Evolutionary conservation across 2,797 vertebrate species (phyloP), one percentile per base, ranked within the genome.

Genomic region (Siniperca undulata): DNA sequence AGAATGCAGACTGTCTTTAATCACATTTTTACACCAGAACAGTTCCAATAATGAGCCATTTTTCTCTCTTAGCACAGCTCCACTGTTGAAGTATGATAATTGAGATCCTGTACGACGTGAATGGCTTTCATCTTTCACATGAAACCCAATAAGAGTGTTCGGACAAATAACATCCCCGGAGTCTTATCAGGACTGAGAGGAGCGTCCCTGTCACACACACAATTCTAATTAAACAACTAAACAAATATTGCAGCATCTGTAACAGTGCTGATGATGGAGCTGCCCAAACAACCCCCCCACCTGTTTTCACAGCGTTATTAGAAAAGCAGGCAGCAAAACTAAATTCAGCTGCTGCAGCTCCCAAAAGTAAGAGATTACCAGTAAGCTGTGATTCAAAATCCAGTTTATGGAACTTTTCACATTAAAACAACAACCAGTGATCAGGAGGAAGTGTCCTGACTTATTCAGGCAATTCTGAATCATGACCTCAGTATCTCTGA

Each of bases 1-100:
- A 72, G 69, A 66, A 82, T 48, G 72, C 60, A 66, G 40, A 53
- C 17, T n/a, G 76, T 80, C 77, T 82, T 86, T 83, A 81, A 87
- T 90, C 85, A 90, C 74, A 85, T 74, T 82, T 90, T 88, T 85
- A 86, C 88, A 83, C 58, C 76, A 73, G 22, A 82, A 73, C 70
- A 69, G 24, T 79, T 82, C 42, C 56, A 74, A 65, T 85, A 85
- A 85, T 78, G 81, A 88, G 82, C 44, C 78, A 59, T 86, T 86
- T 76, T 69, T 89, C 81, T 90, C 75, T 76, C 40, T 70, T 56
- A 67, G 75, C 64, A 30, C 55, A 67, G 81, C 83, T 82, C 38
- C 52, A 4, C n/a, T 50, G 61, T 36, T 85, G 80, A 76, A 64
- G 78, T 64, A 82, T 70, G 76, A 81, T 86, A 73, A 89, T 84